Evolutionary conservation across 1,140 invertebrate species (phyloP).

Genomic region (Megathymus violae): DNA sequence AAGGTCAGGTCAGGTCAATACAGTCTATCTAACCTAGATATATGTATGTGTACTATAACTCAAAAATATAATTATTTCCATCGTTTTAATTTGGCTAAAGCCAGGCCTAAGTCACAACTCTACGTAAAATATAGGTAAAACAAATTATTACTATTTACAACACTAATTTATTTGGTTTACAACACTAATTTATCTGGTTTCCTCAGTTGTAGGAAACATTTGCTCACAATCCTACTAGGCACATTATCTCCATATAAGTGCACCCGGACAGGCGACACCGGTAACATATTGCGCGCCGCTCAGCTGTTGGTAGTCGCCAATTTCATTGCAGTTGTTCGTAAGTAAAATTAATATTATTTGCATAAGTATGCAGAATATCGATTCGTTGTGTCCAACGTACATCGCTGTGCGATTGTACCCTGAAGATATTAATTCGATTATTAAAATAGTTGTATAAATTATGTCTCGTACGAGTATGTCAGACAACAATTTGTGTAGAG

Average conservation of each 20-base stretch:
- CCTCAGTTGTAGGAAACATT: conserved; percentile 20
- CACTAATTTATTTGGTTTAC: neutral
- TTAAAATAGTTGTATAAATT: neutral
- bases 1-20: no score
- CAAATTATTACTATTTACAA: conserved; percentile 7
- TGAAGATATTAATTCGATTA: neutral
- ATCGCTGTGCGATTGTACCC: neutral
- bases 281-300: conserved; percentile 15
- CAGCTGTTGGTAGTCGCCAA: conserved; percentile 16
- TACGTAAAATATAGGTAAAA: conserved; percentile 9
- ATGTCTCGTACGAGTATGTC: neutral
- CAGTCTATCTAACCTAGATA: no score
- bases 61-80: no score
- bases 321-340: conserved; percentile 19
- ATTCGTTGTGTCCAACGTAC: conserved; percentile 4
- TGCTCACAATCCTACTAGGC: conserved; percentile 21
- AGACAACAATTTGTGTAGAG: no score
- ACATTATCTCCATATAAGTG: conserved; percentile 21
- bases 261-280: conserved; percentile 15
- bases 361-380: conserved; percentile 21
- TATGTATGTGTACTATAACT: no score
- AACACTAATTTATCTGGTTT: neutral
- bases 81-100: no score
- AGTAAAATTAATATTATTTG: conserved; percentile 24
- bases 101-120: no score